phyloP scores from a whole-genome alignment of 2,113 vertebrate genomes.

The Procavia capensis region DNA sequence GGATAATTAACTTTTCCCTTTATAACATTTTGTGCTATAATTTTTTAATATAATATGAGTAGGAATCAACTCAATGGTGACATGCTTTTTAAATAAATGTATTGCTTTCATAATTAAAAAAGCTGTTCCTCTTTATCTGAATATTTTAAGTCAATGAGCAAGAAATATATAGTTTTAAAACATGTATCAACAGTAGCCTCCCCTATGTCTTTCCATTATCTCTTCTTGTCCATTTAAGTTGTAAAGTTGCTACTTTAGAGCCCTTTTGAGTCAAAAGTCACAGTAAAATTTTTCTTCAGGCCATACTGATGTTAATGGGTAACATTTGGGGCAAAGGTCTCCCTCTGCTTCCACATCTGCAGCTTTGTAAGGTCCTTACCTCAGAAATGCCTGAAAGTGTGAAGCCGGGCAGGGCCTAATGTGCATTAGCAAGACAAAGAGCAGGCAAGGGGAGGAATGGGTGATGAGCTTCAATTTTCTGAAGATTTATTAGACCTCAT shows the following conservation, averaged over 20 bases:
- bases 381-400: conserved; percentile 88
- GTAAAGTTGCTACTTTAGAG: conserved; percentile 75
- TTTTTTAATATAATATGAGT: background rate
- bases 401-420: conserved; percentile 90
- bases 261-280: conserved; percentile 81
- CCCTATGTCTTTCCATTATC: conserved; percentile 71
- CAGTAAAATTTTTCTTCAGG: conserved; percentile 83
- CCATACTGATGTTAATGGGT: conserved; percentile 84
- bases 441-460: conserved; percentile 76
- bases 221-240: conserved; percentile 65
- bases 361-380: conserved; percentile 89
- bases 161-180: background rate
- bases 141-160: background rate
- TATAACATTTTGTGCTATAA: background rate
- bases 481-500: conserved; percentile 92
- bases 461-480: conserved; percentile 89
- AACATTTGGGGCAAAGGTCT: conserved; percentile 86
- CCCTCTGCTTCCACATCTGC: conserved; percentile 88
- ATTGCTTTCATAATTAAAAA: background rate
- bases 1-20: background rate
- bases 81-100: too few relatives aligned
- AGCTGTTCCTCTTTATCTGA: background rate
- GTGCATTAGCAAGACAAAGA: conserved; percentile 92
- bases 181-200: background rate
- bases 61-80: too few relatives aligned